Evolutionary conservation across 2,888 invertebrate species (phyloP), one percentile per base, ranked within the genome.

Genomic region (Sepioteuthis lessoniana): DNA sequence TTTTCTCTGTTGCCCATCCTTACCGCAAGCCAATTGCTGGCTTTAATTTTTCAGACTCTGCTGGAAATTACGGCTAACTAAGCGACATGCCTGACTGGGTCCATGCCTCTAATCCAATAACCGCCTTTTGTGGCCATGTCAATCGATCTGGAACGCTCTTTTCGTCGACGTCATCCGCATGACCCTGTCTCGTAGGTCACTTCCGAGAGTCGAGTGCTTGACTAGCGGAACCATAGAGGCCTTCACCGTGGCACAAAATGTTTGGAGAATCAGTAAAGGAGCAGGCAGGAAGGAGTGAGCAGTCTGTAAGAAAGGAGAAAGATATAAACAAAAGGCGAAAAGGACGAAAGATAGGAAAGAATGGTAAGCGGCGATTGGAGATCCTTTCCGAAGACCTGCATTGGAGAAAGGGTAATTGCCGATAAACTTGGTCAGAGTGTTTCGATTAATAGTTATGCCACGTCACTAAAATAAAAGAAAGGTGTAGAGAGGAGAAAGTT

Each of bases 101-200:
- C 76, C 76, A 76, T 76, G 76, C 76, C n/a, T 76, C 76, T 76
- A 76, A 76, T 76, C 76, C 76, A 76, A 76, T 76, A 76, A 76
- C 76, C 10, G 76, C 76, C 76, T 76, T 76, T 76, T 76, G 76
- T 76, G 76, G n/a, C n/a, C 16, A 76, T 76, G 76, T 76, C 76
- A n/a, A 10, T 76, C 76, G 76, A 76, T 76, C 76, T 76, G n/a
- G 76, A 76, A 76, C 76, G 76, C 76, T 76, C 76, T 76, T 76
- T 76, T 76, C 76, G 76, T 76, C 76, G 76, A 76, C 76, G n/a
- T 76, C 76, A 76, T 76, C 76, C n/a, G 76, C 76, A 76, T 76
- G 35, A 76, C 76, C 76, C 76, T 76, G 76, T 76, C 76, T n/a
- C 76, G n/a, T 16, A 76, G 76, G 76, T 76, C n/a, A 76, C n/a